Evolutionary conservation across 2,888 invertebrate genomes (phyloP), one percentile per base, ranked within the genome.

Genomic region (Cheilosia pagana): DNA sequence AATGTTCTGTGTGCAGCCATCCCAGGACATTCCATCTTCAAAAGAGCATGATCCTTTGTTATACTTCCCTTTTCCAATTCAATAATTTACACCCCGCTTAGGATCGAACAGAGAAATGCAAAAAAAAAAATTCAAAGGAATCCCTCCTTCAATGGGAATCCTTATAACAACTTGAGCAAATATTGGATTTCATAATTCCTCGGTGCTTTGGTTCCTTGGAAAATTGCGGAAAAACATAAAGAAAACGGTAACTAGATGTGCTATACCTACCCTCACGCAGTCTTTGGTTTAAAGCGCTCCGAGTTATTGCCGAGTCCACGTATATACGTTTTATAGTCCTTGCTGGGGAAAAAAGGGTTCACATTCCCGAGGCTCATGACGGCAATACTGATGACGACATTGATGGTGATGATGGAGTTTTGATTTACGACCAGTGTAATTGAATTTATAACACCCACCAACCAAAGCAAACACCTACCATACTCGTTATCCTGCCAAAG

Each of bases 11-110:
- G 63, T 68, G n/a, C 31, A 39, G 25, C 28, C 8, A 55, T 55
- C 67, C 67, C 45, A 23, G 74, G 57, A 45, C 74, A 57, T 68
- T 77, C 57, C 67, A 72, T 83, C 53, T 63, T 78, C 78, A 70
- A 70, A 83, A 78, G 79, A 83, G 53, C 74, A 79, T 70, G 62
- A 83, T 83, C 74, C 79, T 83, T 83, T 83, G 78, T 78, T 78
- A 70, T 78, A 70, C 74, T 83, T 45, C 57, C 43, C 63, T 28
- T 12, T 83, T 79, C 79, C 79, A 74, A 70, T 79, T 79, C 83
- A 83, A 75, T 74, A 79, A 74, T 65, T 79, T 79, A 74, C 68
- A 74, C 83, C 52, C 55, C 50, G 35, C 16, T 12, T 35, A n/a
- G 4, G 4, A 12, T 7, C 6, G 8, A 0, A n/a, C 10, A 35